Evolutionary conservation across 1,140 invertebrate genomes (phyloP).

Genomic region (Drosophila sp.): DNA sequence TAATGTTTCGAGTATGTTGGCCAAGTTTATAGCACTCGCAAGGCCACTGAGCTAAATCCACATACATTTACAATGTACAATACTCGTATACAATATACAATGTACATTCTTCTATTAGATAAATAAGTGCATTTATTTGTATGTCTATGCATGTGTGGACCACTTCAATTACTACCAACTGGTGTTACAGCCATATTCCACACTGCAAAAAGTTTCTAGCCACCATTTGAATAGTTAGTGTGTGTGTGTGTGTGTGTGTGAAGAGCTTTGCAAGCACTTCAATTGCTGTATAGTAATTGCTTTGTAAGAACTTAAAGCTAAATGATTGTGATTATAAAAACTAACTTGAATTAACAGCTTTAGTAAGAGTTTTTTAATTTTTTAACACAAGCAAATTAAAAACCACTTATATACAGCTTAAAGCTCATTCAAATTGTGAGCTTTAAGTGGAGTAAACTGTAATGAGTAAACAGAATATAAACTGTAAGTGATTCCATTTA

Average conservation of each 20-base stretch:
- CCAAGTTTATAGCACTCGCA: constrained; percentile 71
- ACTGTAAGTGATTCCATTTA: too few relatives aligned
- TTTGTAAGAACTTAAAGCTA: not conserved
- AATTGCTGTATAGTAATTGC: not conserved
- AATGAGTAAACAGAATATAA: too few relatives aligned
- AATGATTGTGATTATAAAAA: too few relatives aligned
- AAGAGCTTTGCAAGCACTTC: not conserved
- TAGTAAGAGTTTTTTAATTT: too few relatives aligned
- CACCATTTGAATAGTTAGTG: constrained; percentile 3
- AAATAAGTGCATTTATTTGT: constrained; percentile 11
- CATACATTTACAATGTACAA: too few relatives aligned
- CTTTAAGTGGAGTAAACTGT: too few relatives aligned
- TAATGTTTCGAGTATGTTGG: constrained; percentile 49
- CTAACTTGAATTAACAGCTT: too few relatives aligned
- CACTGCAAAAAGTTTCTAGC: constrained; percentile 7
- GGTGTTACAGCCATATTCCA: constrained; percentile 11
- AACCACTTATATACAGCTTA: too few relatives aligned
- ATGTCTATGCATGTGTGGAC: constrained; percentile 12
- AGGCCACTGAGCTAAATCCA: constrained; percentile 41
- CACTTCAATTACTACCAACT: constrained; percentile 66
- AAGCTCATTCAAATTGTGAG: too few relatives aligned
- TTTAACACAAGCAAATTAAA: too few relatives aligned
- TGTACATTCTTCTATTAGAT: constrained; percentile 24
- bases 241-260: too few relatives aligned
- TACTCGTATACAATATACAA: too few relatives aligned